Conservation (phyloP, 2,797 vertebrate genomes). For the Darevskia mixta region DNA sequence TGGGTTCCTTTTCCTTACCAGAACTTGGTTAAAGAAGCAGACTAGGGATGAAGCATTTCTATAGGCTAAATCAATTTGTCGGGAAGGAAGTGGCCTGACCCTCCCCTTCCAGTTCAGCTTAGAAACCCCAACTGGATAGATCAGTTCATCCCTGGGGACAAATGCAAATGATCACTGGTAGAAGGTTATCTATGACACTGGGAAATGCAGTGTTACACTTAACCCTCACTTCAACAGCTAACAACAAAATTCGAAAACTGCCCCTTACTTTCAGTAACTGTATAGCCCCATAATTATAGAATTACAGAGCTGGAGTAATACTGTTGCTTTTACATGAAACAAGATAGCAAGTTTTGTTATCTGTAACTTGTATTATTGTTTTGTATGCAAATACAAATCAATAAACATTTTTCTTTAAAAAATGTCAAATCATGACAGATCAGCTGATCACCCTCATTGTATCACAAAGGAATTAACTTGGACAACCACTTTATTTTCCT, state of each 20-base stretch:
- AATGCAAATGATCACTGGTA: background rate
- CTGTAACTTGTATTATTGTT: slow-evolving; percentile 32
- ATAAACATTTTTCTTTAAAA: slow-evolving; percentile 23
- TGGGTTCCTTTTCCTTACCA: background rate
- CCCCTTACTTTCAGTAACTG: background rate
- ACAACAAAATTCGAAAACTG: background rate
- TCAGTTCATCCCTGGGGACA: background rate
- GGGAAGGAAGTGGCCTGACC: background rate
- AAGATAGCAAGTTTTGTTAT: background rate
- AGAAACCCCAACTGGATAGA: background rate
- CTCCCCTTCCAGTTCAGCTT: background rate
- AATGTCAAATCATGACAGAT: slow-evolving; percentile 32
- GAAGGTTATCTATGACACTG: background rate
- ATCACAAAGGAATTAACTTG: background rate
- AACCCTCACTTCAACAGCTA: background rate
- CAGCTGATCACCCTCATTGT: background rate
- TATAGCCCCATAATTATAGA: background rate
- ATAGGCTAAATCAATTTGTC: background rate
- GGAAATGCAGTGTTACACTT: background rate
- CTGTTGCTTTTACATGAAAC: background rate
- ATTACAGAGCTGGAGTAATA: background rate
- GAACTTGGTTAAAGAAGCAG: background rate
- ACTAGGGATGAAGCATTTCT: background rate
- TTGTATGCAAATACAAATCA: slow-evolving; percentile 22
- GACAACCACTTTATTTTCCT: slow-evolving; percentile 63